Base-by-base conservation (phyloP, 1,140 invertebrate species). In the Dinothrombium tinctorium region DNA sequence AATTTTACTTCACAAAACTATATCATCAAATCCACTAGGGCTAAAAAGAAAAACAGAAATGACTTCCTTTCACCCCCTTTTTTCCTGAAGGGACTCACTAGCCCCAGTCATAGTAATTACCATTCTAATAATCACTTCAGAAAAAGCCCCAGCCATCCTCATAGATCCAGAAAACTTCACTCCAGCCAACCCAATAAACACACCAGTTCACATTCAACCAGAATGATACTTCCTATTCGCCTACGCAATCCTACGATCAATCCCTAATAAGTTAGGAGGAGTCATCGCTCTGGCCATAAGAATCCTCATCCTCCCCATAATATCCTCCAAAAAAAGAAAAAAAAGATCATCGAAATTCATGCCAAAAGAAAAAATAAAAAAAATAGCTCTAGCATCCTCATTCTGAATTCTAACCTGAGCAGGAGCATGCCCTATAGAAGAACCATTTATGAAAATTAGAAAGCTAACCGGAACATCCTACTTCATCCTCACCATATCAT, bases 141-240 rank as follows among this genome's bases (percentile, higher is more conserved):
- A n/a, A n/a, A n/a, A n/a, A n/a, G n/a, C n/a, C n/a, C n/a, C n/a
- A n/a, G n/a, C n/a, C n/a, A n/a, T n/a, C n/a, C n/a, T n/a, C n/a
- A n/a, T 61, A 48, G 71, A 74, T 49, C 62, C 65, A 14, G 70
- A 73, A 62, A 74, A 73, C 60, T 75, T 72, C 61, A 66, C 59
- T 14, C 60, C 63, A n/a, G 69, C 69, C 31, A 72, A 74, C 46
- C 63, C 67, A n/a, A 51, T 74, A 63, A 61, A 69, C 17, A 74
- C 72, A 0, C 72, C 71, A 3, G 50, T 62, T 28, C 71, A 73
- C 58, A 74, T 75, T 64, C 66, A 74, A 65, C 72, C 71, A 43
- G 71, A 74, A 66, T 74, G 69, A 67, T 74, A 74, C 56, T 75
- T 75, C 56, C 57, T 74, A 63, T 74, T 74, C 65, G 70, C 70